phyloP scores from a whole-genome alignment of 2,888 invertebrate species.

The Mantis religiosa region DNA sequence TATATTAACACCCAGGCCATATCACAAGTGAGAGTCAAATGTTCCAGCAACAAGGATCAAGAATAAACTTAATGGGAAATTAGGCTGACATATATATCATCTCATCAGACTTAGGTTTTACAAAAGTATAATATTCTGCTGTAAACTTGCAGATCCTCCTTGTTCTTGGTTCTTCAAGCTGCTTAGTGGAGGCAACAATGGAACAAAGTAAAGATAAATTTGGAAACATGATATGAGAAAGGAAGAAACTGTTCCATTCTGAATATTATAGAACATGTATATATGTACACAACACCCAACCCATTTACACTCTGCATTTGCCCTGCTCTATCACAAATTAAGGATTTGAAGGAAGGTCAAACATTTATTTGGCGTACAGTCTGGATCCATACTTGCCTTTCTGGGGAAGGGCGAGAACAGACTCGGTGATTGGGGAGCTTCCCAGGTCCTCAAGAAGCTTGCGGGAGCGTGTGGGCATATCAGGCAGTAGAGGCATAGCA shows the following conservation, averaged over 20 bases:
- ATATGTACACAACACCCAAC: background rate
- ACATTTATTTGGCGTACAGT: conserved; percentile 32
- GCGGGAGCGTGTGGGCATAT: conserved; percentile 53
- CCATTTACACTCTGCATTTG: background rate
- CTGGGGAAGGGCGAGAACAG: conserved; percentile 38
- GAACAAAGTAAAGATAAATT: background rate
- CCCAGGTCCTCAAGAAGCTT: conserved; percentile 49
- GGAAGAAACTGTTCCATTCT: background rate
- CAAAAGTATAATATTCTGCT: conserved; percentile 11
- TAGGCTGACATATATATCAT: background rate
- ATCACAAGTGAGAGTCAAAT: conserved; percentile 25
- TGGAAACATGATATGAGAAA: background rate
- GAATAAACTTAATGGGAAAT: background rate
- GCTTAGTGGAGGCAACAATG: background rate
- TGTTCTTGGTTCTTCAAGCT: conserved; percentile 7
- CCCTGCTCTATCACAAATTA: background rate
- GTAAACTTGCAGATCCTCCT: background rate
- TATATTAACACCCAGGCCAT: conserved; percentile 20
- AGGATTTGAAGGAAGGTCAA: background rate
- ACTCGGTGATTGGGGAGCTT: conserved; percentile 42
- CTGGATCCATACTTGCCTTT: conserved; percentile 40
- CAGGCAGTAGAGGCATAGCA: conserved; percentile 55
- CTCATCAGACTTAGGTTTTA: background rate
- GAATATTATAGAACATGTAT: background rate
- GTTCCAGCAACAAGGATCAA: conserved; percentile 22